Conservation (phyloP, 2,113 vertebrate genomes). For the Pseudonaja textilis region DNA sequence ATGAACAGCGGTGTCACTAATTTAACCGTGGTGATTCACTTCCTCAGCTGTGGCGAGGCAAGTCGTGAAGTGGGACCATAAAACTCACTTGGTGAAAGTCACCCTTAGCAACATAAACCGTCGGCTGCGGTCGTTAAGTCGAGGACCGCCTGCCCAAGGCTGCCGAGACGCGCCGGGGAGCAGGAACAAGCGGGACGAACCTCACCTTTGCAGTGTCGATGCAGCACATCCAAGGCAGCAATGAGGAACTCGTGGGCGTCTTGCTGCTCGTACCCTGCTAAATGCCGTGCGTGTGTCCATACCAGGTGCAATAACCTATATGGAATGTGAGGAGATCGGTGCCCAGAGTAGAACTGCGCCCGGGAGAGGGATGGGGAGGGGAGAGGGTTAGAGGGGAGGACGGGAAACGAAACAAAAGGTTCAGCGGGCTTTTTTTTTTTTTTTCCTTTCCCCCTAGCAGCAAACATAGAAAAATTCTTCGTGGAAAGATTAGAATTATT, state of each 20-base stretch:
- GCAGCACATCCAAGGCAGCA: conserved; percentile 94
- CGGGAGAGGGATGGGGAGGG: conserved; percentile 27
- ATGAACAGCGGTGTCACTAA: no score
- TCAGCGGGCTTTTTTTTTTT: not conserved
- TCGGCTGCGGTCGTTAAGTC: no score
- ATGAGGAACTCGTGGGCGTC: conserved; percentile 99
- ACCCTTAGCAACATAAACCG: no score
- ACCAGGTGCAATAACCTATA: conserved; percentile 98
- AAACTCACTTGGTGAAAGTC: no score
- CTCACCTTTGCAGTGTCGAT: conserved; percentile 98
- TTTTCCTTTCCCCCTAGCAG: not conserved
- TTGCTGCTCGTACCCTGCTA: conserved; percentile 98
- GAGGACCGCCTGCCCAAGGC: not conserved
- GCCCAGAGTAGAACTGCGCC: conserved; percentile 95
- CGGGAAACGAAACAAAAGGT: not conserved
- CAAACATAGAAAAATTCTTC: not conserved
- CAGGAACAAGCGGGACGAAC: not conserved
- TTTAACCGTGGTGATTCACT: no score
- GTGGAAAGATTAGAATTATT: not conserved
- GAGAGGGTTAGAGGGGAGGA: conserved; percentile 29
- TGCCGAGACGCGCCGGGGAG: not conserved
- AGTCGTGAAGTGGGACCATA: no score
- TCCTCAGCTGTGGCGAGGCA: no score
- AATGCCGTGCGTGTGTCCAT: conserved; percentile 97
- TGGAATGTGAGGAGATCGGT: conserved; percentile 98